These are phyloP conservation scores for Thamnaconus septentrionalis DNA, from an alignment of 2,113 vertebrate species.

Conservation along the genomic window DNA sequence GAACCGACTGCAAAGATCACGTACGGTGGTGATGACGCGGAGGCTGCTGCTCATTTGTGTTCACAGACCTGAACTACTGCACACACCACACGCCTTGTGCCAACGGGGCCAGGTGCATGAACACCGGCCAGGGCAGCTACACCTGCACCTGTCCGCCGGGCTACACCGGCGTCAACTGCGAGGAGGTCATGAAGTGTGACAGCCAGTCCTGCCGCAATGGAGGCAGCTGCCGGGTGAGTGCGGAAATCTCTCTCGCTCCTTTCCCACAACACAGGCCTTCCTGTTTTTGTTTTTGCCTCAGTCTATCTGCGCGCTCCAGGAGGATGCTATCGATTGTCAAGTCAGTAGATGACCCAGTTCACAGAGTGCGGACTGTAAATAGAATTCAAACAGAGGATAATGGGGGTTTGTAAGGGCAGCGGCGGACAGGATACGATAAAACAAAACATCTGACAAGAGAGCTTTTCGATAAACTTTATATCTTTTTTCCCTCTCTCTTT, in stretches of 20 bases:
- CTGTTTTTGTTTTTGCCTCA: slow-evolving; percentile 75
- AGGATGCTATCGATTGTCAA: slow-evolving; percentile 76
- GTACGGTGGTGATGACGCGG: too few species aligned
- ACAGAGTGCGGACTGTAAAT: slow-evolving; percentile 69
- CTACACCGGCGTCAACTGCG: slow-evolving; percentile 89
- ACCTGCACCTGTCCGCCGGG: slow-evolving; percentile 91
- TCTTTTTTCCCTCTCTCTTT: slow-evolving; percentile 22
- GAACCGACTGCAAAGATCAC: neutral
- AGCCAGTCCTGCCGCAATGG: slow-evolving; percentile 91
- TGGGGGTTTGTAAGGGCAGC: slow-evolving; percentile 39
- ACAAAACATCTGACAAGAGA: slow-evolving; percentile 41
- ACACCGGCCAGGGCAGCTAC: slow-evolving; percentile 95
- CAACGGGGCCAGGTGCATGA: slow-evolving; percentile 94
- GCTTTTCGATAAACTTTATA: slow-evolving; percentile 34
- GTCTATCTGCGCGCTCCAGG: slow-evolving; percentile 67
- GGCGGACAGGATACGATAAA: slow-evolving; percentile 50
- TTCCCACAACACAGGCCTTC: slow-evolving; percentile 77
- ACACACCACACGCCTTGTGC: slow-evolving; percentile 94
- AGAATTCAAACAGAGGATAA: slow-evolving; percentile 59
- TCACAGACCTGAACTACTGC: slow-evolving; percentile 97
- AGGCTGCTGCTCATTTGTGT: slow-evolving; percentile 22
- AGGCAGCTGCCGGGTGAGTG: slow-evolving; percentile 90
- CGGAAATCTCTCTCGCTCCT: slow-evolving; percentile 69
- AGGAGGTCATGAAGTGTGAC: slow-evolving; percentile 92
- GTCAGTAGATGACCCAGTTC: slow-evolving; percentile 73